These are phyloP conservation scores for Oncorhynchus mykiss DNA, from an alignment of 2,113 vertebrate species.

Conservation along the genomic window DNA sequence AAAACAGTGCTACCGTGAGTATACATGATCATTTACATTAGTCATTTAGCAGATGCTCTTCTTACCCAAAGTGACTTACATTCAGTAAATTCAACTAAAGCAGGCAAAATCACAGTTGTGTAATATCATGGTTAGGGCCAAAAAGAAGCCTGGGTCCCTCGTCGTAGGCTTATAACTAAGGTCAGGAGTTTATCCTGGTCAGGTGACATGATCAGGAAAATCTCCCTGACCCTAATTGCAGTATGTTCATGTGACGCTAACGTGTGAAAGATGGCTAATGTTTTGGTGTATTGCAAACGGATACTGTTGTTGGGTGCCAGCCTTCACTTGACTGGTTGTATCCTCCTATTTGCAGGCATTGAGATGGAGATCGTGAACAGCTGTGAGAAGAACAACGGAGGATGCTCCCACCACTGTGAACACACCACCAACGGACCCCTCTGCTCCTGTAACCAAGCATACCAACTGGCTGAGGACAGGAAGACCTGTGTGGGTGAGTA, in stretches of 20 bases:
- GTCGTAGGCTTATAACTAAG: background rate
- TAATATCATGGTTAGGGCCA: too few species aligned
- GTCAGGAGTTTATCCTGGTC: too few species aligned
- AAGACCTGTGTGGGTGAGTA: slow-evolving; percentile 79
- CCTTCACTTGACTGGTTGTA: background rate
- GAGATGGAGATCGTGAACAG: slow-evolving; percentile 91
- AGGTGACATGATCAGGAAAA: too few species aligned
- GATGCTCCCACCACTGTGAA: slow-evolving; percentile 82
- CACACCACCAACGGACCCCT: slow-evolving; percentile 72
- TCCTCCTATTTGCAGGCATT: slow-evolving; percentile 72
- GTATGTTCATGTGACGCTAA: too few species aligned
- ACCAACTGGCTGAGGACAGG: slow-evolving; percentile 71
- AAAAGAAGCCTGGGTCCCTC: background rate
- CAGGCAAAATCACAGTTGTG: background rate
- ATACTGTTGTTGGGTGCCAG: too few species aligned
- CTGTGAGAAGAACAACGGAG: slow-evolving; percentile 85
- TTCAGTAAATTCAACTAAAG: background rate
- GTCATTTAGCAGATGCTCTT: background rate
- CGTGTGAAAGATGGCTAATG: too few species aligned
- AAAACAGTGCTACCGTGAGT: slow-evolving; percentile 87
- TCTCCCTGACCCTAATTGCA: too few species aligned
- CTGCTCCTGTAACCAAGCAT: slow-evolving; percentile 81
- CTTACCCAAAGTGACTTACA: background rate
- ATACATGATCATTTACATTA: slow-evolving; percentile 18
- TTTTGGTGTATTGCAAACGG: too few species aligned